Base-by-base conservation (phyloP, 1,140 invertebrate species). In the Listronotus bonariensis region DNA sequence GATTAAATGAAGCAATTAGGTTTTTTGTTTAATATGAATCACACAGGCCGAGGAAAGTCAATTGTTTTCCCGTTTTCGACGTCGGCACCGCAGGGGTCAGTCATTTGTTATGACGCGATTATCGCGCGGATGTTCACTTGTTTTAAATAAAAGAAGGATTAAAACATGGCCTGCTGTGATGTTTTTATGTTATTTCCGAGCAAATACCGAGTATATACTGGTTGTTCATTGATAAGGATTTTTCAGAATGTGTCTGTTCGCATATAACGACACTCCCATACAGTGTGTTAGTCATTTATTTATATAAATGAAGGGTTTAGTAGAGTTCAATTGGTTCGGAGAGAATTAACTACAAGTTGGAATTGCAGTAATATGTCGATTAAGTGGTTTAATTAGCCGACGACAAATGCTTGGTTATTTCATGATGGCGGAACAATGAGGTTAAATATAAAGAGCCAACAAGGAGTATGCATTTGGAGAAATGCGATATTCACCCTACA, bases 361-460 rank as follows among this genome's bases (percentile, higher is more conserved):
- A 65, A 51, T 43, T 65, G 53, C 62, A 65, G 62, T 65, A 65
- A 51, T 63, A 57, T 42, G 62, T 57, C 62, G 62, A 65, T 65
- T 65, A 65, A 65, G 54, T 57, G 62, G 62, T 65, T 65, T 65
- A 65, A 65, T 65, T 65, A 57, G 32, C 54, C 53, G 62, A 51
- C 53, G 40, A 60, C 57, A 60, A 40, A 45, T 20, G 14, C 34
- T 38, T 6, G 45, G 45, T 31, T 60, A 60, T 60, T 60, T 58
- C 11, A 49, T 60, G 46, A 20, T 60, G 55, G 26, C 42, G 18
- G 14, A 42, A 6, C 32, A 14, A 26, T 42, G 55, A 57, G 26
- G 42, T 45, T n/a, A n/a, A 26, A 57, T 3, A 57, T 31, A 3
- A 57, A 45, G 54, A 57, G 10, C n/a, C 11, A 12, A 42, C 6